Evolutionary conservation across 2,888 invertebrate species (phyloP).

Genomic region (Drosophila gaucha): DNA sequence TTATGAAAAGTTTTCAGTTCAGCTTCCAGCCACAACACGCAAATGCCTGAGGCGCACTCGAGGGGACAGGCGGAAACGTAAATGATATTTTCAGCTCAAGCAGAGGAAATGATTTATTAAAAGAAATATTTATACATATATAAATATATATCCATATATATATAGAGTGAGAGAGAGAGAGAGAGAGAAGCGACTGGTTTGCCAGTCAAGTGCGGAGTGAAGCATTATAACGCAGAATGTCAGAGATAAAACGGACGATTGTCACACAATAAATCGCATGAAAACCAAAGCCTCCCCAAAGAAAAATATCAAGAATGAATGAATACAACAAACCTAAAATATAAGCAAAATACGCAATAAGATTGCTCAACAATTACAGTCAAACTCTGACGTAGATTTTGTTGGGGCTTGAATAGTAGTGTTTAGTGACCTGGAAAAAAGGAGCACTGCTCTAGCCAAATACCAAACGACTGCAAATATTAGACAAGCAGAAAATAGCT

Average conservation of each 20-base stretch:
- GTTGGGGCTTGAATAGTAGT: background rate
- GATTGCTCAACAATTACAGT: constrained; percentile 56
- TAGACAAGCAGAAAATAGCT: background rate
- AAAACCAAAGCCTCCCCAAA: constrained; percentile 44
- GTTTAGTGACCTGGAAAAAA: constrained; percentile 32
- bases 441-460: constrained; percentile 44
- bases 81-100: constrained; percentile 73
- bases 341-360: background rate
- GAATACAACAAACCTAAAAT: constrained; percentile 8
- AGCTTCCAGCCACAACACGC: constrained; percentile 25
- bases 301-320: constrained; percentile 22
- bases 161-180: constrained; percentile 3
- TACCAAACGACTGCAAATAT: constrained; percentile 19
- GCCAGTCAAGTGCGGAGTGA: constrained; percentile 49
- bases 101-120: constrained; percentile 80
- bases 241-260: constrained; percentile 66
- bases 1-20: constrained; percentile 45
- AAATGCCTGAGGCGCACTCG: constrained; percentile 14
- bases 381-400: background rate
- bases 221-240: constrained; percentile 50
- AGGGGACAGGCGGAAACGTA: constrained; percentile 49
- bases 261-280: constrained; percentile 65
- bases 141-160: constrained; percentile 1
- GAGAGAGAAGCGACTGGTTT: background rate
- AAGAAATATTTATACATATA: constrained; percentile 37